Percentiles rank a stretch among this genome's conserved stretches.
Conservation (phyloP, 64 coral and sea anemone species). For the Acropora yongei region DNA sequence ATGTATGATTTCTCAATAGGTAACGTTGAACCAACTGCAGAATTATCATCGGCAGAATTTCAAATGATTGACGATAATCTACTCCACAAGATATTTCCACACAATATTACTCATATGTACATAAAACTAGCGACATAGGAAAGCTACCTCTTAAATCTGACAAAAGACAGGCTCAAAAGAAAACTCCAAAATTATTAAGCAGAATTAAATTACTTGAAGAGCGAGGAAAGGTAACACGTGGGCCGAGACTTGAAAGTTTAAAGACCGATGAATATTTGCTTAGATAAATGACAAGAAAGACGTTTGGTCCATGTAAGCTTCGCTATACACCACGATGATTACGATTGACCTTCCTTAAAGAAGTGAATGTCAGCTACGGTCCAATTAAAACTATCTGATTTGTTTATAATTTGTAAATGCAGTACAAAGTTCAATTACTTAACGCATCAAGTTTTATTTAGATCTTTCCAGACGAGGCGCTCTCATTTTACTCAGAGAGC, state of each 20-base stretch:
- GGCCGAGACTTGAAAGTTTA: neutral
- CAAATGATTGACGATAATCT: too few species aligned
- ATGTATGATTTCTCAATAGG: too few species aligned
- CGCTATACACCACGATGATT: neutral
- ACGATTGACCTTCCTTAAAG: neutral
- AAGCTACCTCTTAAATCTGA: neutral
- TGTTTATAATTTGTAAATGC: neutral
- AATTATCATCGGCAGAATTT: too few species aligned
- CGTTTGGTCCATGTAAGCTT: neutral
- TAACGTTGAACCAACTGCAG: too few species aligned
- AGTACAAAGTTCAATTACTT: conserved; percentile 4
- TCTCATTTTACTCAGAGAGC: neutral
- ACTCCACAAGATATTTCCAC: too few species aligned
- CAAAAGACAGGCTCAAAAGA: neutral
- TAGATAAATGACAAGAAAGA: neutral
- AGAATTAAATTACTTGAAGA: neutral
- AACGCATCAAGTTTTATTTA: neutral
- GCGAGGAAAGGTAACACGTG: neutral
- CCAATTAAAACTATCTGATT: neutral
- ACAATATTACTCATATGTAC: too few species aligned
- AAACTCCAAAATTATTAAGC: neutral
- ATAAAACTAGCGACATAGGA: too few species aligned
- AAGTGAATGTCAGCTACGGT: neutral
- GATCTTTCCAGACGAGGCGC: neutral
- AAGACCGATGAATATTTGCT: neutral